Evolutionary conservation across 2,888 invertebrate genomes (phyloP).

Genomic region (Gastracanthus pulcherrimus): DNA sequence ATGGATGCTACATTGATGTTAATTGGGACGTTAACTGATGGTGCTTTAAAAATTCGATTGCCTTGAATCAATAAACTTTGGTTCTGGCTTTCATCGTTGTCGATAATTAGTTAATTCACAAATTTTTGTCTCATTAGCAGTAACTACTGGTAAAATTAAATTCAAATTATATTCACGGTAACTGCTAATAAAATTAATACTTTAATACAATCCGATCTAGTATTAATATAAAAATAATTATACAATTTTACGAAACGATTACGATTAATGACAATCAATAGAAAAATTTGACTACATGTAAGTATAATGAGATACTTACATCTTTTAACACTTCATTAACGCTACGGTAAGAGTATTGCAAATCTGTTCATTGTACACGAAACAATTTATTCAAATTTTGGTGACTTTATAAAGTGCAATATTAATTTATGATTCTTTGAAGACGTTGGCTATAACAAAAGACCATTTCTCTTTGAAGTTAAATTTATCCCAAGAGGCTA

Average conservation of each 20-base stretch:
- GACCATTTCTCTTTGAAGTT: neutral
- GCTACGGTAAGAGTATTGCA: too few species aligned
- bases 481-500: conserved; percentile 10
- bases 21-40: neutral
- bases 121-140: too few species aligned
- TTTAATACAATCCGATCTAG: neutral
- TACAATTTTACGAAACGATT: too few species aligned
- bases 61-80: neutral
- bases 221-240: too few species aligned
- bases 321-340: too few species aligned
- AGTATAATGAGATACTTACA: too few species aligned
- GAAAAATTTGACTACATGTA: too few species aligned
- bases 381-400: neutral
- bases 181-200: neutral
- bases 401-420: neutral
- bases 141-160: too few species aligned
- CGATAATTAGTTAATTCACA: neutral
- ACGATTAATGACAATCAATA: too few species aligned
- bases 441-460: neutral
- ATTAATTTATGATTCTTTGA: neutral
- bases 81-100: neutral
- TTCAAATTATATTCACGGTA: neutral
- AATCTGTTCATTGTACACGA: too few species aligned
- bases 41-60: conserved; percentile 12
- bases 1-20: neutral